These are phyloP conservation scores for Hirundo rustica DNA, from an alignment of 2,797 vertebrate species.

Conservation along the genomic window DNA sequence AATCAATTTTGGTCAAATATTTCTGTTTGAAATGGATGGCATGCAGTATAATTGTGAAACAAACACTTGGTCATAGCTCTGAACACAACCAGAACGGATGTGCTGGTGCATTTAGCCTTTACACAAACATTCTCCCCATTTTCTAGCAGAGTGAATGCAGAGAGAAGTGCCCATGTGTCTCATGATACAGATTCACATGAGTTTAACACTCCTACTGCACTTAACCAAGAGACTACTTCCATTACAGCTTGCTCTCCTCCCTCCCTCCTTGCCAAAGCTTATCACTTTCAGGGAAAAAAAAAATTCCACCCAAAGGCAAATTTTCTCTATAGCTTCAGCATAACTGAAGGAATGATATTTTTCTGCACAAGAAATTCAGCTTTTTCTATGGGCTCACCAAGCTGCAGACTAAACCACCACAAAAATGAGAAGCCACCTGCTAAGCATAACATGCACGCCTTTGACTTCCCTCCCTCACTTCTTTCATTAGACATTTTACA, in stretches of 20 bases:
- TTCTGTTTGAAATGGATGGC: conserved; percentile 18
- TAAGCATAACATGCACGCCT: background rate
- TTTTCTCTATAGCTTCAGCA: background rate
- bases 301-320: background rate
- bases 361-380: background rate
- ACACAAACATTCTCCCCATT: background rate
- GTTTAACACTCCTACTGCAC: background rate
- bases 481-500: background rate
- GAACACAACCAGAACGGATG: background rate
- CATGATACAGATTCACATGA: background rate
- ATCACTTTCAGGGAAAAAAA: background rate
- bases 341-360: background rate
- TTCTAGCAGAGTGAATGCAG: background rate
- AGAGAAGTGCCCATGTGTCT: background rate
- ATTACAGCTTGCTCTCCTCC: background rate
- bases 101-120: background rate
- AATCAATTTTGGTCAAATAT: conserved; percentile 33
- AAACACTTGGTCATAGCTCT: background rate
- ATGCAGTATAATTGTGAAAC: background rate
- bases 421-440: background rate
- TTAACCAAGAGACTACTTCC: background rate
- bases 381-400: background rate
- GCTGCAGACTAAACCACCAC: background rate
- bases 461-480: background rate
- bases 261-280: background rate